A percentile compares a stretch with the other conserved stretches of the same genome.
These are phyloP conservation scores for Circaetus cinerascens DNA, from an alignment of 2,113 vertebrate species.

Conservation along the genomic window DNA sequence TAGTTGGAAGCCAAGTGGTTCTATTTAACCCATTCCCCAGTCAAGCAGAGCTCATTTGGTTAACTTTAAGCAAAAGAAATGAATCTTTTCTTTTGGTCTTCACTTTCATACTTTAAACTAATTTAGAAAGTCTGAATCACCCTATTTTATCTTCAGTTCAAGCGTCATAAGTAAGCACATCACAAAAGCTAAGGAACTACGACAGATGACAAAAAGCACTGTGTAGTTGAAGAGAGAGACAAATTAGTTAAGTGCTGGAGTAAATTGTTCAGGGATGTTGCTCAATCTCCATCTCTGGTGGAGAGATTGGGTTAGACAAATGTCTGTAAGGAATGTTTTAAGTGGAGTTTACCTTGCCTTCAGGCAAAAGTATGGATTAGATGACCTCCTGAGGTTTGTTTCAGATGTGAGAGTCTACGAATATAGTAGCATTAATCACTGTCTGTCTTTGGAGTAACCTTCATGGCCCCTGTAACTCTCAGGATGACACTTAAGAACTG, in stretches of 20 bases:
- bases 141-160: background rate
- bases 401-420: background rate
- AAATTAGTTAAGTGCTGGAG: background rate
- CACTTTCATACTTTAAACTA: background rate
- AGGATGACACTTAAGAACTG: background rate
- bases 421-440: background rate
- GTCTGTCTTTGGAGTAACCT: background rate
- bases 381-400: background rate
- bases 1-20: background rate
- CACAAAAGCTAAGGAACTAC: background rate
- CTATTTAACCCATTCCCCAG: background rate
- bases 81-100: background rate
- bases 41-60: background rate
- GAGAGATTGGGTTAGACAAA: background rate
- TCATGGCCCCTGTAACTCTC: background rate
- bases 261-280: background rate
- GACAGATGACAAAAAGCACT: background rate
- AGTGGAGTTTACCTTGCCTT: background rate
- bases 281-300: background rate
- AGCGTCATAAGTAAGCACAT: background rate
- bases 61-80: background rate
- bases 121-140: background rate
- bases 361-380: background rate
- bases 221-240: background rate
- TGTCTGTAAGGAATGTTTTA: background rate